Base-by-base conservation (phyloP, 2,888 invertebrate genomes). In the Geotrupes spiniger region DNA sequence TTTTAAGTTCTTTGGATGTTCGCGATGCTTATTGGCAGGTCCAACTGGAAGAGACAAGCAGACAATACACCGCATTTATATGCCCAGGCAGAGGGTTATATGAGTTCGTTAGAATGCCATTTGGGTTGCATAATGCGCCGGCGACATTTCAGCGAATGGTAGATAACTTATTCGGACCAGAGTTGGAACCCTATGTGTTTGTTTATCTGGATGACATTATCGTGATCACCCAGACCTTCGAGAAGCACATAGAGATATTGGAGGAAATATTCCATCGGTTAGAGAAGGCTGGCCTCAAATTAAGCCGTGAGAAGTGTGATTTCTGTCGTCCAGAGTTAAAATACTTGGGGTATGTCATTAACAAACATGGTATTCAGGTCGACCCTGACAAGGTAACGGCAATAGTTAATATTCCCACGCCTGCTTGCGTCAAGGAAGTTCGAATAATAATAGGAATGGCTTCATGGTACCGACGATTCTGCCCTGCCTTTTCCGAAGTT, bases 321-420 rank as follows among this genome's bases (percentile, higher is more conserved):
- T 49, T 61, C 40, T 54, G 56, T 26, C 9, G 49, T 25, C 37
- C 29, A 14, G 36, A 53, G 25, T 31, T 69, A 0, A 46, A 49
- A 12, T 63, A 60, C 38, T 44, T 69, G 4, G 66, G 69, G 4
- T 63, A 62, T 37, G 16, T 62, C 0, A 56, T 69, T 3, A 48
- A 56, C 33, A 39, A 36, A 3, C 11, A 57, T 0, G 62, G 62
- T 2, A 27, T 59, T 1, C 40, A 48, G 12, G 50, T 56, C 2
- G 57, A 63, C 40, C 54, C 58, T 5, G 52, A 56, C 1, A 60
- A 49, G 36, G 52, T 60, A 6, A 12, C 12, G 2, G 51, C 56
- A 1, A 59, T 56, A 9, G 10, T 51, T 2, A 42, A 60, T 14
- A 55, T 61, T 9, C 57, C 60, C 2, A 6, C 11, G 2, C 68